A percentile compares a stretch with the other conserved stretches of the same genome.
These are phyloP conservation scores for Bubo bubo DNA, from an alignment of 2,113 vertebrate species.

Conservation along the genomic window DNA sequence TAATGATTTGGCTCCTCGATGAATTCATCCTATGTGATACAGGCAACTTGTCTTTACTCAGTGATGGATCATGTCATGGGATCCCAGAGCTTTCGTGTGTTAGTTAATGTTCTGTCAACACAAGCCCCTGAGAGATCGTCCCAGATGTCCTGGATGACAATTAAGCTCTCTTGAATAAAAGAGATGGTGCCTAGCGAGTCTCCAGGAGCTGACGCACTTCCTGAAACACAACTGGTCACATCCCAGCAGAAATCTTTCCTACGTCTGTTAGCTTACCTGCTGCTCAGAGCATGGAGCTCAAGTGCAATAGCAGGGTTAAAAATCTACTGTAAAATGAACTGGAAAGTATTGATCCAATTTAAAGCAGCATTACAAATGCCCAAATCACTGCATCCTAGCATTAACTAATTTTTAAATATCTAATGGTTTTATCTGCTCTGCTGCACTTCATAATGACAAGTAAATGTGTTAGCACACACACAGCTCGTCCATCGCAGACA, in stretches of 20 bases:
- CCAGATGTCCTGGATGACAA: slow-evolving; percentile 49
- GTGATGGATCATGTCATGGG: slow-evolving; percentile 61
- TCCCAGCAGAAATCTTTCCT: not conserved
- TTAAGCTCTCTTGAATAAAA: slow-evolving; percentile 31
- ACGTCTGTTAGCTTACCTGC: not conserved
- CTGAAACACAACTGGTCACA: not conserved
- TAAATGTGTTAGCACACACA: slow-evolving; percentile 2
- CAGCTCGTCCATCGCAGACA: not conserved
- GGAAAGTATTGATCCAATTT: slow-evolving; percentile 70
- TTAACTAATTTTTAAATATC: slow-evolving; percentile 69
- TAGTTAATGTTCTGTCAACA: slow-evolving; percentile 69
- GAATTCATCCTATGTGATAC: slow-evolving; percentile 45
- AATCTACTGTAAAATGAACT: slow-evolving; percentile 64
- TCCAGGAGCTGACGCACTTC: not conserved
- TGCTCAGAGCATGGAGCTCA: not conserved
- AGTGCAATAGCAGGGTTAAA: not conserved
- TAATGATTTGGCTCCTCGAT: slow-evolving; percentile 57
- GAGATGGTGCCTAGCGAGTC: not conserved
- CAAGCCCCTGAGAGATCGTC: slow-evolving; percentile 41
- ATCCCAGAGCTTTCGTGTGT: slow-evolving; percentile 57
- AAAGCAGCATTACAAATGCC: slow-evolving; percentile 50
- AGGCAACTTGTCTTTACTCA: slow-evolving; percentile 50
- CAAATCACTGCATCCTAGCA: slow-evolving; percentile 67
- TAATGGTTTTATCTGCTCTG: slow-evolving; percentile 62
- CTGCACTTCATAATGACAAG: slow-evolving; percentile 64